phyloP scores from a whole-genome alignment of 2,113 vertebrate species.

The Vombatus ursinus region DNA sequence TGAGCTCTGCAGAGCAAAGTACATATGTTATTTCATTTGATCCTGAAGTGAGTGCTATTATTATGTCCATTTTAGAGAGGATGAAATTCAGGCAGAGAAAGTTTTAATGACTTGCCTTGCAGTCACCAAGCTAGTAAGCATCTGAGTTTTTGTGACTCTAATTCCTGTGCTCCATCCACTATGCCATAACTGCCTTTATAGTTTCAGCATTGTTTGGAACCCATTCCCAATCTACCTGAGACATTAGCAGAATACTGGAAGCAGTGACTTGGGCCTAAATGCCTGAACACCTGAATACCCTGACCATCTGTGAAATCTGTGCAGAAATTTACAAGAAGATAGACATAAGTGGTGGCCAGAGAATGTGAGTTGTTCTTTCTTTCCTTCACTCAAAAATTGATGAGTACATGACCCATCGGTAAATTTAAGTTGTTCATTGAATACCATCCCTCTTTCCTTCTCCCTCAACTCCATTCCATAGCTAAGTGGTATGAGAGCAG shows the following conservation, averaged over 20 bases:
- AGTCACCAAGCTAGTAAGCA: background rate
- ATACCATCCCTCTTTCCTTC: background rate
- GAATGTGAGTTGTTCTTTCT: background rate
- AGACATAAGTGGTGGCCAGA: background rate
- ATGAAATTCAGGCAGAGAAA: background rate
- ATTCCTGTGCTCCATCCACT: background rate
- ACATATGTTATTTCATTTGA: background rate
- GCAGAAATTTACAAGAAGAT: background rate
- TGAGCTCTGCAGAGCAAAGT: background rate
- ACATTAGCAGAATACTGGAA: background rate
- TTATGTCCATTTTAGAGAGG: background rate
- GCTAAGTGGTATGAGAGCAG: background rate
- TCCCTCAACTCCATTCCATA: slow-evolving; percentile 23
- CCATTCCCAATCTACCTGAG: background rate
- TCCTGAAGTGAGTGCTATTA: background rate
- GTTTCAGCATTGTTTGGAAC: background rate
- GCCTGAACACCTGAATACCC: background rate
- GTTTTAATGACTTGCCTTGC: background rate
- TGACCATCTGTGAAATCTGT: background rate
- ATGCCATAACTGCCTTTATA: background rate
- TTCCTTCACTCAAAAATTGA: background rate
- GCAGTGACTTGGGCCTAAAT: background rate
- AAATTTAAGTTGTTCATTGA: background rate
- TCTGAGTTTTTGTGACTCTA: background rate
- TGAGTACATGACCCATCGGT: background rate